Base-by-base conservation (phyloP, 2,797 vertebrate genomes). In the Nyctibius grandis region DNA sequence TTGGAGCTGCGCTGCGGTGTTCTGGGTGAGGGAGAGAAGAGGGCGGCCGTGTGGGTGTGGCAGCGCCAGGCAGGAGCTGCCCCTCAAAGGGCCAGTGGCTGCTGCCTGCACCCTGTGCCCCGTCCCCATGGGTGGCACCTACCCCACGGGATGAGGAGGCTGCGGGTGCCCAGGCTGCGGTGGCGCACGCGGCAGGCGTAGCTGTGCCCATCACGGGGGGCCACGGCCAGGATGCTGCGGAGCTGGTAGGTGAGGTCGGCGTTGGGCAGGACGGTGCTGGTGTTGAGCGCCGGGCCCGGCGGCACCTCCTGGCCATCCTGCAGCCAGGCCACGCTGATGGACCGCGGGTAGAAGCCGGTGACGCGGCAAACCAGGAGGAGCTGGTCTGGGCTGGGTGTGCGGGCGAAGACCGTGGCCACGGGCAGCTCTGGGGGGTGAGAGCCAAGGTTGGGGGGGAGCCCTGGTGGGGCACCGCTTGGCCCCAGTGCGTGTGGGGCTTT, bases 231-330 rank as follows among this genome's bases (percentile, higher is more conserved):
- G 51, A 65, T 0, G 2, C 75, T 91, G 85, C n/a, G 53, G n/a
- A 88, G 26, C 86, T 94, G 93, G 78, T 94, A 90, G 57, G 93
- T 94, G 76, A 91, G 75, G 61, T 91, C 89, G 1, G 51, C 36
- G 2, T 50, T 67, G 42, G 61, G 61, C 60, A 85, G 51, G 26
- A 25, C 31, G 44, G 70, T 6, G 4, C 67, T 57, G 36, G 44
- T 34, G 51, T 25, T 50, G 21, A 67, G 82, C 1, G 9, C 51
- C 1, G 51, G 31, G 21, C 36, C 51, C 0, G 9, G 61, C 0
- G 28, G 31, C 33, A 75, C 51, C 53, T 85, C 51, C 60, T 50
- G 36, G 16, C 93, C 86, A 19, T 94, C 89, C 56, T 4, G 61
- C 61, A 94, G 77, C 93, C 93, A 94, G 51, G 56, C 67, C 70